A percentile compares a stretch with the other conserved stretches of the same genome.
Evolutionary conservation across 2,113 vertebrate species (phyloP).

Genomic region (Oreochromis niloticus): DNA sequence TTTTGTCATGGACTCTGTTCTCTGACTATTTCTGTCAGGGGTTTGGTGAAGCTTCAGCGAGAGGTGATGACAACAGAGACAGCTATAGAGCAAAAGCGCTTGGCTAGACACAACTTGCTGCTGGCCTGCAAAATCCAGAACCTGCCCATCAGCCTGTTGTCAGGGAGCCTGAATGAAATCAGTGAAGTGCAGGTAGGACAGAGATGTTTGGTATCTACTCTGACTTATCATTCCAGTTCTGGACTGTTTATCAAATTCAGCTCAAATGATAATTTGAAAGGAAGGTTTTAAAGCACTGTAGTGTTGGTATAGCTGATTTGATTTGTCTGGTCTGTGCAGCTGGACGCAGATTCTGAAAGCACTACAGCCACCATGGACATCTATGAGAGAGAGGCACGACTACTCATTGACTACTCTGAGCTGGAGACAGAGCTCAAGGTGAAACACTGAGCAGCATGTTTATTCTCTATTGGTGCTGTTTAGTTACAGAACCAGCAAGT

Average conservation of each 20-base stretch:
- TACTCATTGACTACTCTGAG: conserved; percentile 82
- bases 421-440: conserved; percentile 75
- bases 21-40: conserved; percentile 54
- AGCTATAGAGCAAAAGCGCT: conserved; percentile 79
- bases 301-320: not conserved
- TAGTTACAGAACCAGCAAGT: not conserved
- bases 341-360: conserved; percentile 76
- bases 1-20: not conserved
- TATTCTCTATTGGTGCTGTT: not conserved
- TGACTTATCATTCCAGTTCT: not conserved
- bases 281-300: not conserved
- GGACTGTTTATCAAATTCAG: not conserved
- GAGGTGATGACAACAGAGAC: conserved; percentile 73
- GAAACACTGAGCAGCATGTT: not conserved
- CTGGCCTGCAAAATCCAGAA: conserved; percentile 84
- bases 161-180: conserved; percentile 84
- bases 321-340: conserved; percentile 55
- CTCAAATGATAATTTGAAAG: not conserved
- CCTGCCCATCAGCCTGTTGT: conserved; percentile 74
- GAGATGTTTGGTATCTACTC: not conserved
- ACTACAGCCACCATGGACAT: conserved; percentile 60
- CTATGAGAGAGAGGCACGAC: conserved; percentile 80
- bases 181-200: conserved; percentile 80
- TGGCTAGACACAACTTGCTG: conserved; percentile 84
- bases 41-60: conserved; percentile 77